Percentiles rank a stretch among this genome's conserved stretches.
Evolutionary conservation across 2,888 invertebrate species (phyloP).

Genomic region (Chelonus formosanus): DNA sequence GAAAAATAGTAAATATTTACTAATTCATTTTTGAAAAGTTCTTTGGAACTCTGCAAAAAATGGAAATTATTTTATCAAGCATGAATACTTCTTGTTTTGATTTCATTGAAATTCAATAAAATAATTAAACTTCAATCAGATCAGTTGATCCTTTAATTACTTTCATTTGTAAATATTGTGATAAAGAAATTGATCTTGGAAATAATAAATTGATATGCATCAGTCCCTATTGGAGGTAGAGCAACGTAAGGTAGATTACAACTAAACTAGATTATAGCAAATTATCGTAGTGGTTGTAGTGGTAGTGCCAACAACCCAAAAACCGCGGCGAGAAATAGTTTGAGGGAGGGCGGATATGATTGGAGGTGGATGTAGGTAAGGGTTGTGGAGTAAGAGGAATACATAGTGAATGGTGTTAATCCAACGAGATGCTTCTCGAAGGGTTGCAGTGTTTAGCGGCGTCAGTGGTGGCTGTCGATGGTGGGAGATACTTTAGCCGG

Average conservation of each 20-base stretch:
- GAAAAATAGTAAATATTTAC: no score
- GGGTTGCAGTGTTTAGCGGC: slow-evolving; percentile 35
- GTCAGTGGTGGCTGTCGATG: slow-evolving; percentile 35
- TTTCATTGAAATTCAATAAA: no score
- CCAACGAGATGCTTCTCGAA: slow-evolving; percentile 41
- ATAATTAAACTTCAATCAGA: no score
- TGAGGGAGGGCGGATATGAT: slow-evolving; percentile 5
- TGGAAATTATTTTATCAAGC: no score
- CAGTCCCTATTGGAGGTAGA: no score
- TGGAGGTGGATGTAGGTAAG: slow-evolving; percentile 8
- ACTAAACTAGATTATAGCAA: slow-evolving; percentile 39
- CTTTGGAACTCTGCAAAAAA: no score
- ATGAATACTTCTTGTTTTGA: no score
- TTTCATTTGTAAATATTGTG: no score
- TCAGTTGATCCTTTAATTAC: no score
- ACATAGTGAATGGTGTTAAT: slow-evolving; percentile 40
- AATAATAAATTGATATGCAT: no score
- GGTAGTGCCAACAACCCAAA: slow-evolving; percentile 32
- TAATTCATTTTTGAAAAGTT: no score
- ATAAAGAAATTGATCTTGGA: no score
- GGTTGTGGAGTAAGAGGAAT: slow-evolving; percentile 21
- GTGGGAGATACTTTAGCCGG: slow-evolving; percentile 34
- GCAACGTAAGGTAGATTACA: slow-evolving; percentile 31
- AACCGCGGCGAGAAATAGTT: slow-evolving; percentile 31
- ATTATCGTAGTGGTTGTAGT: slow-evolving; percentile 35